Percentiles rank a stretch among this genome's conserved stretches.
Evolutionary conservation across 2,113 vertebrate genomes (phyloP).

Genomic region (Nipponia nippon): DNA sequence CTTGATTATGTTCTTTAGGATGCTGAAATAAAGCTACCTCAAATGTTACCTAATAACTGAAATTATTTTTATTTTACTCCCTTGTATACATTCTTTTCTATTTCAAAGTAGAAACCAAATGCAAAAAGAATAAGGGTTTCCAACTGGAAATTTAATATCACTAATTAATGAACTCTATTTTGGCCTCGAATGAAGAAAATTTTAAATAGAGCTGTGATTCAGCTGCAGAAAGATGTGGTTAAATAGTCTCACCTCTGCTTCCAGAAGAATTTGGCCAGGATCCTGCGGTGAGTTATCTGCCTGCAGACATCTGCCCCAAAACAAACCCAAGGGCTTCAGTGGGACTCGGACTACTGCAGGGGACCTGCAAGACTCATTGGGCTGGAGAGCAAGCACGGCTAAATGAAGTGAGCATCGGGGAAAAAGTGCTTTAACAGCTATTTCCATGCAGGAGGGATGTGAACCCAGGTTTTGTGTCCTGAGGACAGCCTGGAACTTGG

Average conservation of each 20-base stretch:
- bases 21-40: not conserved
- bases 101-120: not conserved
- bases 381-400: not conserved
- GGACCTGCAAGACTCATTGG: not conserved
- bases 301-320: not conserved
- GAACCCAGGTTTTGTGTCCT: not conserved
- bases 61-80: not conserved
- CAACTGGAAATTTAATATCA: not conserved
- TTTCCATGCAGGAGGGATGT: not conserved
- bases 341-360: accelerated
- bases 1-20: not conserved
- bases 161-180: not conserved
- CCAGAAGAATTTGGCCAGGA: not conserved
- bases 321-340: not conserved
- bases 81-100: not conserved
- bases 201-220: not conserved
- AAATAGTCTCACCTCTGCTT: not conserved
- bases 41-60: not conserved
- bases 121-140: not conserved
- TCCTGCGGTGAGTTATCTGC: not conserved
- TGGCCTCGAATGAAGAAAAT: not conserved
- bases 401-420: not conserved
- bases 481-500: not conserved
- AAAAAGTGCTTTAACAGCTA: not conserved
- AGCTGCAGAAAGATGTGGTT: not conserved